These are phyloP conservation scores for Heterocephalus glaber DNA, from an alignment of 2,113 vertebrate species.

Conservation along the genomic window DNA sequence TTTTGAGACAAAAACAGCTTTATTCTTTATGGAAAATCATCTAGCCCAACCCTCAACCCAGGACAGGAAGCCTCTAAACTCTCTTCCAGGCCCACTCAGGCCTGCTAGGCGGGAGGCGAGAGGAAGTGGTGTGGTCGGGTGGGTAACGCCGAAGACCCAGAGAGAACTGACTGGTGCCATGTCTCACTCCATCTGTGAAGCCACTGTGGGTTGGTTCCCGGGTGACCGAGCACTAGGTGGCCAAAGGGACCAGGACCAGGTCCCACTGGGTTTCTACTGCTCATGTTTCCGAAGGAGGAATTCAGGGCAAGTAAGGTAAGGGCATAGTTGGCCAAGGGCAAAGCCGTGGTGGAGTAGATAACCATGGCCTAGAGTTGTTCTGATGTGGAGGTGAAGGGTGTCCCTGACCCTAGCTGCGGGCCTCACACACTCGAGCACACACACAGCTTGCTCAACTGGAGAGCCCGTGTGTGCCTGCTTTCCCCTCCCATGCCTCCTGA, in stretches of 20 bases:
- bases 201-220: neutral
- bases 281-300: neutral
- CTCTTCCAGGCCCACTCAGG: neutral
- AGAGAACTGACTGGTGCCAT: neutral
- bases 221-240: neutral
- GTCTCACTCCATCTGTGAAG: neutral
- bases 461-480: neutral
- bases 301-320: neutral
- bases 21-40: slow-evolving; percentile 12
- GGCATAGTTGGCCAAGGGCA: neutral
- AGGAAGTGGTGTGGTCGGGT: neutral
- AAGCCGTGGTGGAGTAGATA: neutral
- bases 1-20: neutral
- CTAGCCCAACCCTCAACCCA: neutral
- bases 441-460: neutral
- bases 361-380: neutral
- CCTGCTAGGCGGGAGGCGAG: neutral
- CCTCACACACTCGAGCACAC: neutral
- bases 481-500: neutral
- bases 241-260: neutral
- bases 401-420: neutral
- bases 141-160: neutral
- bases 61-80: neutral
- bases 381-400: neutral
- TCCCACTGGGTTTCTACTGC: neutral